phyloP scores from a whole-genome alignment of 2,797 vertebrate species.

The Pipistrellus kuhlii region DNA sequence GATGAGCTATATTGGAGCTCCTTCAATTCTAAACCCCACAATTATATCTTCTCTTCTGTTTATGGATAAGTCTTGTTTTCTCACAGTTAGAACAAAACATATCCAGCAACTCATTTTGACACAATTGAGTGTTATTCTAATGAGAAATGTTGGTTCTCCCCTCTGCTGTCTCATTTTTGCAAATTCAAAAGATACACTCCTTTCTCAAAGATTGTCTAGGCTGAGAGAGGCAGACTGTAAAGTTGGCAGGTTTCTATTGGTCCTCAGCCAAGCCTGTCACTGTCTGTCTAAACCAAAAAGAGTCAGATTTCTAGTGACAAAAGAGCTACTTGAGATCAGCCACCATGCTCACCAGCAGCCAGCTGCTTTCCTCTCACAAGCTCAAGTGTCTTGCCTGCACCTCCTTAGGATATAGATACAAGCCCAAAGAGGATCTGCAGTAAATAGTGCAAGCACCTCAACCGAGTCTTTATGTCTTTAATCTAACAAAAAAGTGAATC shows the following conservation, averaged over 20 bases:
- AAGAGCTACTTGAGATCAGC: constrained; percentile 38
- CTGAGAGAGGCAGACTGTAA: neutral
- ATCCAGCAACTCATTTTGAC: constrained; percentile 34
- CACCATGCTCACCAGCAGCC: constrained; percentile 10
- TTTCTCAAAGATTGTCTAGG: constrained; percentile 36
- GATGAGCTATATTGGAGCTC: constrained; percentile 42
- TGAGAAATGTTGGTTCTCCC: constrained; percentile 28
- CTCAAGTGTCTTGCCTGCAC: neutral
- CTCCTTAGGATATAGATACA: neutral
- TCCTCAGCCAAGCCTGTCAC: constrained; percentile 45
- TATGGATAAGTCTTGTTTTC: constrained; percentile 56
- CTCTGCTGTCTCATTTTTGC: constrained; percentile 61
- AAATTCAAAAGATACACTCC: neutral
- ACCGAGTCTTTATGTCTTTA: neutral
- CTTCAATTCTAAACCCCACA: constrained; percentile 42
- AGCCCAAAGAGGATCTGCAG: neutral
- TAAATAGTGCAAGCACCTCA: neutral
- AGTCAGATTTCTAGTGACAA: constrained; percentile 60
- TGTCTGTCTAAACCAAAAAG: constrained; percentile 5
- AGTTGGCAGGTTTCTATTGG: constrained; percentile 56
- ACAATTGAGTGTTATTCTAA: neutral
- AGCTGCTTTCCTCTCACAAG: constrained; percentile 3
- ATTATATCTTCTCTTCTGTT: constrained; percentile 48
- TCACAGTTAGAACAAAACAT: constrained; percentile 31
- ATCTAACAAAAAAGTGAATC: neutral